These are phyloP conservation scores for Drosophila anceps DNA, from an alignment of 2,888 invertebrate species.

Conservation along the genomic window DNA sequence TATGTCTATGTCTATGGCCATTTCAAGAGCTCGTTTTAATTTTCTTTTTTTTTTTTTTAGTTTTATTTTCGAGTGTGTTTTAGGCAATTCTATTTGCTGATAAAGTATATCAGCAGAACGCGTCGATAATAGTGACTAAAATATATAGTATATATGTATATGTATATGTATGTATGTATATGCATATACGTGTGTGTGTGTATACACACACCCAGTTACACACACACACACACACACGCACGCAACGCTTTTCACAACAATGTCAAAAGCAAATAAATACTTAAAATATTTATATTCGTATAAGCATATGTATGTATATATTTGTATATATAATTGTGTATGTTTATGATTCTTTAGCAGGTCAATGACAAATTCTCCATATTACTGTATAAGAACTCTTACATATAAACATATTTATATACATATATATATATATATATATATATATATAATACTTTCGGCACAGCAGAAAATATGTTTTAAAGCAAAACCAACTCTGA, in stretches of 20 bases:
- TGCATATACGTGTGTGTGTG: neutral
- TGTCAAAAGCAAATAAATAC: constrained; percentile 47
- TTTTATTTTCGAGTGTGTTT: constrained; percentile 39
- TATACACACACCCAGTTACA: constrained; percentile 8
- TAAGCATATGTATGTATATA: constrained; percentile 13
- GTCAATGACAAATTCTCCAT: constrained; percentile 74
- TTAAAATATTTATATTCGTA: constrained; percentile 6
- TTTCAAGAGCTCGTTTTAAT: constrained; percentile 28
- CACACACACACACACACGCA: constrained; percentile 15
- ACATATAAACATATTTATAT: constrained; percentile 17
- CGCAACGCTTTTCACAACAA: constrained; percentile 3
- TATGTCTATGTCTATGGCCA: constrained; percentile 29
- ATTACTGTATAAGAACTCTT: constrained; percentile 28
- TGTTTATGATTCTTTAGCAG: constrained; percentile 54
- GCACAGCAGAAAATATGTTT: neutral
- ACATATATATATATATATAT: neutral
- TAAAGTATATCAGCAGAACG: constrained; percentile 67
- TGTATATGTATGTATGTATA: neutral
- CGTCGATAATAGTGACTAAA: constrained; percentile 41
- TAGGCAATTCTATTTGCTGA: constrained; percentile 46
- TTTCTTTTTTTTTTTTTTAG: constrained; percentile 21
- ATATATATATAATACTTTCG: constrained; percentile 1
- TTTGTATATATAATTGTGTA: constrained; percentile 14
- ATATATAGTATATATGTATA: neutral
- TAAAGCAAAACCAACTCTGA: neutral